phyloP scores from a whole-genome alignment of 1,140 invertebrate species.

The Adoxophyes honmai region DNA sequence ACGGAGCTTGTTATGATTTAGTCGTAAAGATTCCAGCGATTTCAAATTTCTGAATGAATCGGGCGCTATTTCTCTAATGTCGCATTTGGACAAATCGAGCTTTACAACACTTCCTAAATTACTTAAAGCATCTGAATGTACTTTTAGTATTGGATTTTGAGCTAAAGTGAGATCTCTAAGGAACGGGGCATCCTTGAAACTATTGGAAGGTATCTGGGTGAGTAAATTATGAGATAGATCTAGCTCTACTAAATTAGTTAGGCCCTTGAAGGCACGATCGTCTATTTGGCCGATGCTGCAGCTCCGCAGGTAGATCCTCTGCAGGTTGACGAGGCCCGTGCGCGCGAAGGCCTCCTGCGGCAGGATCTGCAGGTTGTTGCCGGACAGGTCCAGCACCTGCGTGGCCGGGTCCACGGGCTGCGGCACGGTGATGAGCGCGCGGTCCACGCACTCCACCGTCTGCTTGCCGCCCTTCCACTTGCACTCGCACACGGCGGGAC shows the following conservation, averaged over 20 bases:
- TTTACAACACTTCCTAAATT: constrained; percentile 87
- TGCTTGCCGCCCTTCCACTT: constrained; percentile 96
- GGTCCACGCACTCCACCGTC: constrained; percentile 91
- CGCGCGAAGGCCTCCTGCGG: constrained; percentile 88
- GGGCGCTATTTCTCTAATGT: constrained; percentile 85
- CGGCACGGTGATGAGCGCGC: constrained; percentile 88
- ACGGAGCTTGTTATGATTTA: constrained; percentile 88
- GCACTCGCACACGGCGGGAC: constrained; percentile 89
- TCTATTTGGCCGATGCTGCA: constrained; percentile 92
- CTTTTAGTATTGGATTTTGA: constrained; percentile 88
- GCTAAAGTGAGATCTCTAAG: constrained; percentile 88
- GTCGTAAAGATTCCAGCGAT: constrained; percentile 86
- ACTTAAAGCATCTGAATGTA: constrained; percentile 86
- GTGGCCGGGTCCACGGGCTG: constrained; percentile 90
- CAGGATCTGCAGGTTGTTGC: constrained; percentile 90
- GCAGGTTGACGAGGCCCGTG: constrained; percentile 89
- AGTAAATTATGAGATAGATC: constrained; percentile 91
- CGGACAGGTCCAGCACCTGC: constrained; percentile 92
- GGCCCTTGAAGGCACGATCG: constrained; percentile 86
- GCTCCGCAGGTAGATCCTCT: constrained; percentile 88
- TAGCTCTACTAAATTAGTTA: constrained; percentile 92
- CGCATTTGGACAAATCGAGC: constrained; percentile 89
- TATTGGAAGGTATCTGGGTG: constrained; percentile 85
- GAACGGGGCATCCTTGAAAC: constrained; percentile 87
- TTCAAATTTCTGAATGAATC: constrained; percentile 88